Conservation (phyloP, 1,140 invertebrate species). For the Zaprionus kolodkinae region DNA sequence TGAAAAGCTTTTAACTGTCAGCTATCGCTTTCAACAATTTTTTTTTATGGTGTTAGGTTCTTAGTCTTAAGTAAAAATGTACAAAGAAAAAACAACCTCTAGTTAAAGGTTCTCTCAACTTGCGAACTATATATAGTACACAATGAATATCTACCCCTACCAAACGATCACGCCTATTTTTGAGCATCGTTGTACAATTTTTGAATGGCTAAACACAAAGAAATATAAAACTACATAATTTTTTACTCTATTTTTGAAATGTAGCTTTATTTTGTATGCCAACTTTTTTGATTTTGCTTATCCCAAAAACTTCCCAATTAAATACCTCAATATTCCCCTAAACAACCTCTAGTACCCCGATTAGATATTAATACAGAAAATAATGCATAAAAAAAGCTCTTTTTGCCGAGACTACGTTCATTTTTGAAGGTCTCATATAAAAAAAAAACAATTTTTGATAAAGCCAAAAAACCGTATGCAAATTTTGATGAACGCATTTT, state of each 20-base stretch:
- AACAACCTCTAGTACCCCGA: constrained; percentile 1
- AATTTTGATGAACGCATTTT: constrained; percentile 48
- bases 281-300: constrained; percentile 38
- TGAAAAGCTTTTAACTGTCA: constrained; percentile 50
- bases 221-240: constrained; percentile 19
- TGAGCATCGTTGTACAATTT: constrained; percentile 78
- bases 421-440: constrained; percentile 75
- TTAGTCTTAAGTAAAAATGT: constrained; percentile 62
- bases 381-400: constrained; percentile 30
- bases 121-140: constrained; percentile 11
- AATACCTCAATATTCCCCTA: constrained; percentile 18
- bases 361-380: neutral
- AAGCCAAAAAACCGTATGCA: constrained; percentile 14
- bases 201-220: constrained; percentile 48
- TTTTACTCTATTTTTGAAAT: constrained; percentile 20
- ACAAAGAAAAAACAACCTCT: constrained; percentile 33
- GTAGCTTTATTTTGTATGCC: constrained; percentile 60
- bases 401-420: constrained; percentile 76
- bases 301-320: constrained; percentile 24
- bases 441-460: constrained; percentile 30
- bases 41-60: constrained; percentile 57
- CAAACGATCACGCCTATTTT: constrained; percentile 79
- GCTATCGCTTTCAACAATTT: constrained; percentile 40
- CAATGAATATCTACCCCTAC: constrained; percentile 6
- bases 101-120: constrained; percentile 29